These are phyloP conservation scores for Alces alces DNA, from an alignment of 2,113 vertebrate species.

Conservation along the genomic window DNA sequence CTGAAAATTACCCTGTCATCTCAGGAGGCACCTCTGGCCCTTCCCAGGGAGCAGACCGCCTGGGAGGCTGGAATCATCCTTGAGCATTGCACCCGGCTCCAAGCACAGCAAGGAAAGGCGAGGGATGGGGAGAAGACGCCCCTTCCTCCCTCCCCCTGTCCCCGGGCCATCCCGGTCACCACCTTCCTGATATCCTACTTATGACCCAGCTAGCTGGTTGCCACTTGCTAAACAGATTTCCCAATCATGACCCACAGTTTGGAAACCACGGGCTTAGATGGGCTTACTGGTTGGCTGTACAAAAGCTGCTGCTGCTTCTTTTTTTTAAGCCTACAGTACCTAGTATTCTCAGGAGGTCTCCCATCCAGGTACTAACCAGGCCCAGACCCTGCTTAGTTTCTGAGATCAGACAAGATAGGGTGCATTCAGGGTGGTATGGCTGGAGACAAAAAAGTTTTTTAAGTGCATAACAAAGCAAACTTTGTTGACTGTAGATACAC, in stretches of 20 bases:
- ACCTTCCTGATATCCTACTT: background rate
- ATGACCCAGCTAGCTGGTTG: background rate
- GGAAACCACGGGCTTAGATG: background rate
- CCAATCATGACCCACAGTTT: background rate
- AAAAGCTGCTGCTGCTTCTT: background rate
- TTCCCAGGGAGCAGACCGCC: background rate
- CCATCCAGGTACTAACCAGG: background rate
- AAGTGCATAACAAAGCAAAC: background rate
- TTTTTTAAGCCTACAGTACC: background rate
- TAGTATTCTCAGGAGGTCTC: background rate
- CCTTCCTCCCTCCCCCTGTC: background rate
- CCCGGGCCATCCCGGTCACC: background rate
- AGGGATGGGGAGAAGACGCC: rapidly evolving
- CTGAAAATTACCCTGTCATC: background rate
- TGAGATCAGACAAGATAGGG: background rate
- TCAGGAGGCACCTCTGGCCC: background rate
- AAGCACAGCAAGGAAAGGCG: background rate
- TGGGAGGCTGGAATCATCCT: background rate
- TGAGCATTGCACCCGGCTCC: background rate
- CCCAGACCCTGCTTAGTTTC: background rate
- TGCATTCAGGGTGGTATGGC: background rate
- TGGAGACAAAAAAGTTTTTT: background rate
- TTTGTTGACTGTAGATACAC: background rate
- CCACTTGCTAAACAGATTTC: background rate
- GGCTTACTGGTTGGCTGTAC: background rate